A percentile compares a stretch with the other conserved stretches of the same genome.
Evolutionary conservation across 2,888 invertebrate genomes (phyloP).

Genomic region (Troilus luridus): DNA sequence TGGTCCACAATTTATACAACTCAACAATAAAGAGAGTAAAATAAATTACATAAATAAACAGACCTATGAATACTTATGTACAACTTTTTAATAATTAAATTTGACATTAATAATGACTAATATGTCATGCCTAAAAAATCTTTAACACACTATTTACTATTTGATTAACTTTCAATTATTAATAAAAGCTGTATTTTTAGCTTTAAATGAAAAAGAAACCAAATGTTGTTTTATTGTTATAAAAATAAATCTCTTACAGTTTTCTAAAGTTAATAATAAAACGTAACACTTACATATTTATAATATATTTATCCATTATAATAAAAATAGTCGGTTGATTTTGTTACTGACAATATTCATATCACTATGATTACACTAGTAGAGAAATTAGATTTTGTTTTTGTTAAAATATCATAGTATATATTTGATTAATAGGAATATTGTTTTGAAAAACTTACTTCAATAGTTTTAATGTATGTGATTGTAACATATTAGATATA

Average conservation of each 20-base stretch:
- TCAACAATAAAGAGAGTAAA: not conserved
- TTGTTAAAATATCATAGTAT: not conserved
- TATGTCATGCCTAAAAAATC: not conserved
- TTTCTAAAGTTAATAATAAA: conserved; percentile 21
- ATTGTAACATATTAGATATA: not conserved
- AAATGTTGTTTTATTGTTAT: not conserved
- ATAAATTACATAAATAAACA: conserved; percentile 32
- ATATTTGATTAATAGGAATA: not conserved
- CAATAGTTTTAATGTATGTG: not conserved
- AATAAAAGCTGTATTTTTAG: not conserved
- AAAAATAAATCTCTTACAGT: conserved; percentile 12
- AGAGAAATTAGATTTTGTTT: not conserved
- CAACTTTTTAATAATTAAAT: not conserved
- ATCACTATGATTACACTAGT: not conserved
- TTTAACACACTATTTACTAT: not conserved
- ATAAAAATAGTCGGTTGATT: not conserved
- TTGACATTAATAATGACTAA: conserved; percentile 14
- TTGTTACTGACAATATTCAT: not conserved
- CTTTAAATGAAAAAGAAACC: not conserved
- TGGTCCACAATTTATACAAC: not conserved
- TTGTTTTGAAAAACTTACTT: not conserved
- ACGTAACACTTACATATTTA: conserved; percentile 4
- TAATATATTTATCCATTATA: not conserved
- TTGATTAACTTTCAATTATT: not conserved
- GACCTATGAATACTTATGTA: conserved; percentile 2